Conservation (phyloP, 2,888 invertebrate species). For the Sepioteuthis lessoniana region DNA sequence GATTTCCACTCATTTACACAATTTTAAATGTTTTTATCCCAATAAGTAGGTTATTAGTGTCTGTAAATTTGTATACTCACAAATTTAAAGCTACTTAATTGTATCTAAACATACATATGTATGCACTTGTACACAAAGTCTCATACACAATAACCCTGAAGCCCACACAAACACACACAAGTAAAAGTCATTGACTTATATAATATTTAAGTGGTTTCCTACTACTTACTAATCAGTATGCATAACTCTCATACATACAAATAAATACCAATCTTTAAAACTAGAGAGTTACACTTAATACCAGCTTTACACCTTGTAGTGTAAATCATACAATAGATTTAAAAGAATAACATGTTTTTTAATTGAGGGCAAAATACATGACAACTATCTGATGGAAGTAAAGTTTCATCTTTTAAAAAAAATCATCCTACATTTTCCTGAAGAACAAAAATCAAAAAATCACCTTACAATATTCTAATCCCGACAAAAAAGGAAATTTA, state of each 20-base stretch:
- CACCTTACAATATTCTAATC: background rate
- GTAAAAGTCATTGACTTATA: background rate
- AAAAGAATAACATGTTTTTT: background rate
- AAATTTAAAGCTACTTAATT: too few relatives aligned
- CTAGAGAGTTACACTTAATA: background rate
- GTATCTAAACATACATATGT: too few relatives aligned
- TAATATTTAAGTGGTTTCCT: background rate
- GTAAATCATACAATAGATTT: background rate
- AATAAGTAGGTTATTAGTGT: too few relatives aligned
- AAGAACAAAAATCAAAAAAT: background rate
- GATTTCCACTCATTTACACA: too few relatives aligned
- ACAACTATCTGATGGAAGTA: background rate
- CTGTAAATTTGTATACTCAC: too few relatives aligned
- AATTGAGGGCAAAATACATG: background rate
- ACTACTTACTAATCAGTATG: background rate
- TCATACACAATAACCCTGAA: background rate
- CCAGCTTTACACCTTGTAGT: background rate
- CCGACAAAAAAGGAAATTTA: background rate
- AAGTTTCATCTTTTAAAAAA: background rate
- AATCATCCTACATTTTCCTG: background rate
- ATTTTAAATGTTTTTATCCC: too few relatives aligned
- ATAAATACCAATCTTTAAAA: background rate
- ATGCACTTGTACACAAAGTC: too few relatives aligned
- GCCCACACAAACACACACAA: background rate
- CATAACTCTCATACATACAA: background rate